Evolutionary conservation across 2,113 vertebrate species (phyloP).

Genomic region (Otolemur garnettii): DNA sequence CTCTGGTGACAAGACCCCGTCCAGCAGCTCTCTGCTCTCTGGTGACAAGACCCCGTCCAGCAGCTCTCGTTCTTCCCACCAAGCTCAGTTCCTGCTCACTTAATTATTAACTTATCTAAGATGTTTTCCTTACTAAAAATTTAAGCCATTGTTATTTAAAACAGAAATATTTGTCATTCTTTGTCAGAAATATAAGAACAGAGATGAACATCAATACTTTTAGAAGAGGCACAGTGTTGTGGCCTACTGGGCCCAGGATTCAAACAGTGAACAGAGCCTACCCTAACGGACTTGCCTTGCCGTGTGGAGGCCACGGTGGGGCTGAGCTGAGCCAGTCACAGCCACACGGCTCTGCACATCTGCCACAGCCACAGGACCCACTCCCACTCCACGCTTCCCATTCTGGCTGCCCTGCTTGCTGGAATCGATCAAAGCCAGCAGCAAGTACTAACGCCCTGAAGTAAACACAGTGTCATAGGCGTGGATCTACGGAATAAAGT

Average conservation of each 20-base stretch:
- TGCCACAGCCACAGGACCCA: not conserved
- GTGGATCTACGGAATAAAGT: not conserved
- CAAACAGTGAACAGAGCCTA: not conserved
- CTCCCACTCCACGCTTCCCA: no score
- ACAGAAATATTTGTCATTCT: not conserved
- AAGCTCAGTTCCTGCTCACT: conserved; percentile 24
- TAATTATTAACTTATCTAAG: conserved; percentile 65
- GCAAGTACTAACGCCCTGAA: not conserved
- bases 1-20: no score
- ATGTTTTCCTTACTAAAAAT: conserved; percentile 58
- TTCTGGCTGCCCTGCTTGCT: not conserved
- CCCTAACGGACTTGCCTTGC: not conserved
- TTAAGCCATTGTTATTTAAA: not conserved
- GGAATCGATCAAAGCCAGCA: not conserved
- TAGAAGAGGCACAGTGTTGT: not conserved
- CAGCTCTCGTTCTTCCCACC: not conserved
- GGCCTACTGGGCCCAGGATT: not conserved
- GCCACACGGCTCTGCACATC: not conserved
- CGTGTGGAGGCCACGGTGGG: not conserved
- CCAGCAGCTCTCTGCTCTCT: no score
- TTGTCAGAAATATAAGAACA: conserved; percentile 25
- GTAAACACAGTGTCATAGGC: not conserved
- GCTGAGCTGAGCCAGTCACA: no score
- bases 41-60: no score
- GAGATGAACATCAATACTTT: conserved; percentile 5